A percentile compares a stretch with the other conserved stretches of the same genome.
These are phyloP conservation scores for Cyclina sinensis DNA, from an alignment of 1,140 invertebrate species.

Conservation along the genomic window DNA sequence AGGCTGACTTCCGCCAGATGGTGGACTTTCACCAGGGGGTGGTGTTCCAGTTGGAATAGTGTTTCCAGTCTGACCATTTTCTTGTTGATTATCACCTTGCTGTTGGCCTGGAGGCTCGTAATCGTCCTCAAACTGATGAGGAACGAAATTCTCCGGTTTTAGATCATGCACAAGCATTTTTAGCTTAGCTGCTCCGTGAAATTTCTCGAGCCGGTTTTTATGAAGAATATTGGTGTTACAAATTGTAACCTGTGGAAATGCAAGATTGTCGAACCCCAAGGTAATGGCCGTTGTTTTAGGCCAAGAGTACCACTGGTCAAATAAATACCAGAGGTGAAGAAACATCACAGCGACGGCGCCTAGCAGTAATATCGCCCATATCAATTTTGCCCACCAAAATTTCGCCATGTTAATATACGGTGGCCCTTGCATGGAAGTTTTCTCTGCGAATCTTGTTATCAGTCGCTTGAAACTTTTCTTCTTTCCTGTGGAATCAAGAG, in stretches of 20 bases:
- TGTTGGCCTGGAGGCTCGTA: slow-evolving; percentile 12
- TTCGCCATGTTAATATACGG: slow-evolving; percentile 65
- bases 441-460: slow-evolving; percentile 66
- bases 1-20: too few relatives aligned
- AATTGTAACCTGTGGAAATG: slow-evolving; percentile 78
- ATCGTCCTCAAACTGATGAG: slow-evolving; percentile 35
- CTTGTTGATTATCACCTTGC: not conserved
- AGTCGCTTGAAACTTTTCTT: slow-evolving; percentile 45
- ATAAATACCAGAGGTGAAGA: slow-evolving; percentile 68
- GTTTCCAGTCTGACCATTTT: not conserved
- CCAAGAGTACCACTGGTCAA: slow-evolving; percentile 65
- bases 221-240: slow-evolving; percentile 74
- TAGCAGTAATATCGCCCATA: slow-evolving; percentile 64
- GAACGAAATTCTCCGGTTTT: slow-evolving; percentile 49
- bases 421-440: slow-evolving; percentile 71
- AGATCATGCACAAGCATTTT: slow-evolving; percentile 33
- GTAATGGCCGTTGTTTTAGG: slow-evolving; percentile 65
- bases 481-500: slow-evolving; percentile 32
- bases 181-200: not conserved
- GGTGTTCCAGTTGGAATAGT: too few relatives aligned
- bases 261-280: slow-evolving; percentile 63
- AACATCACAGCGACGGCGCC: slow-evolving; percentile 56
- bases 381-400: slow-evolving; percentile 51
- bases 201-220: slow-evolving; percentile 16
- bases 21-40: too few relatives aligned